A percentile compares a stretch with the other conserved stretches of the same genome.
Evolutionary conservation across 2,888 invertebrate species (phyloP).

Genomic region (Diaperis boleti): DNA sequence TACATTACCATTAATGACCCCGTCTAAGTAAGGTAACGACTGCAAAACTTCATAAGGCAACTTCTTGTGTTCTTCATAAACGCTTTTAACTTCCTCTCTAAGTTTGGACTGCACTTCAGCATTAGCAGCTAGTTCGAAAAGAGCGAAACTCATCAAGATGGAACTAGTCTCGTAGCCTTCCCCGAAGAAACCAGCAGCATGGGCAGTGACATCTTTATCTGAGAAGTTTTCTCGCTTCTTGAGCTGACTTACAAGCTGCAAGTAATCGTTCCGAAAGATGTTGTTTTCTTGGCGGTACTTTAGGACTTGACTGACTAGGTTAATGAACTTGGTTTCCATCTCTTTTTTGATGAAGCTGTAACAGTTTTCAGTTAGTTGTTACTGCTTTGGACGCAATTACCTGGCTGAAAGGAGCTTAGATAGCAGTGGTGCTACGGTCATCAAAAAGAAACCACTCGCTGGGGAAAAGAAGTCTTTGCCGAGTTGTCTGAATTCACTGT

Average conservation of each 20-base stretch:
- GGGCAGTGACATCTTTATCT: slow-evolving; percentile 67
- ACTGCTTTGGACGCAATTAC: too few species aligned
- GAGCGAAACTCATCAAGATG: slow-evolving; percentile 65
- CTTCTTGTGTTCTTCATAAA: slow-evolving; percentile 55
- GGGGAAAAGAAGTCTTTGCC: slow-evolving; percentile 48
- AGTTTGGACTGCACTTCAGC: slow-evolving; percentile 66
- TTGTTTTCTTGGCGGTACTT: slow-evolving; percentile 62
- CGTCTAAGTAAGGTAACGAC: slow-evolving; percentile 67
- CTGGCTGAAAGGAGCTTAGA: slow-evolving; percentile 33
- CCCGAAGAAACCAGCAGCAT: slow-evolving; percentile 69
- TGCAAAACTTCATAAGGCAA: slow-evolving; percentile 64
- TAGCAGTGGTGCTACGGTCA: slow-evolving; percentile 36
- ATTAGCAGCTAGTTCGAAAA: slow-evolving; percentile 68
- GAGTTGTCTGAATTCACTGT: slow-evolving; percentile 52
- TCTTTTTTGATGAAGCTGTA: slow-evolving; percentile 49
- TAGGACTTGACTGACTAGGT: slow-evolving; percentile 59
- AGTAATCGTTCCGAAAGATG: slow-evolving; percentile 64
- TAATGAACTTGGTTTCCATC: slow-evolving; percentile 57
- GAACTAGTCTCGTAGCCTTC: slow-evolving; percentile 71
- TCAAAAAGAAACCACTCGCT: slow-evolving; percentile 21
- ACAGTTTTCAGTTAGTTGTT: too few species aligned
- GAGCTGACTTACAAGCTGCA: slow-evolving; percentile 63
- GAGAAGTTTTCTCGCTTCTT: slow-evolving; percentile 53
- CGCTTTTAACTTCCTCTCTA: slow-evolving; percentile 60
- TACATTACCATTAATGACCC: slow-evolving; percentile 62